Evolutionary conservation across 2,888 invertebrate species (phyloP), one percentile per base, ranked within the genome.

Genomic region (Ametastegia equiseti): DNA sequence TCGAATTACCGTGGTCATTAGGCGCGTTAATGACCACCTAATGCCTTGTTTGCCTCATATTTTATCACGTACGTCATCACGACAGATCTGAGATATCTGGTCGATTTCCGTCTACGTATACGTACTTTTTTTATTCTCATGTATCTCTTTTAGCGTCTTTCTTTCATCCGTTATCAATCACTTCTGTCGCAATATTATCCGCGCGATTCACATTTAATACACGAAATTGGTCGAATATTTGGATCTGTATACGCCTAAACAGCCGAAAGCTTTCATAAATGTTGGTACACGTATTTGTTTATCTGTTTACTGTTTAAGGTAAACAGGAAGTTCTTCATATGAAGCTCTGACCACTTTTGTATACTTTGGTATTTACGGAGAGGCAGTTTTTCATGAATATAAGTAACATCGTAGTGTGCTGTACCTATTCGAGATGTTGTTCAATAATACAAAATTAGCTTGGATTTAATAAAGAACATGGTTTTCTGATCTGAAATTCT

Each of bases 1-100:
- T 71, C 71, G n/a, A 47, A 71, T 71, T 82, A 36, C 47, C 45
- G 19, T 19, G 57, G 42, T 36, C 39, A 42, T 39, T 54, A 30
- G n/a, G 47, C 36, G 42, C 42, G n/a, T 50, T 67, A 36, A 54
- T 67, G 42, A 50, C 65, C 19, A 67, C 39, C 65, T 67, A 19
- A 65, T 36, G 65, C 9, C 65, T 19, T 39, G 11, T 67, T 23
- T 39, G 23, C 39, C n/a, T 67, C 39, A 67, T 67, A 7, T 67
- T 67, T 67, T 23, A 67, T 67, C 19, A 23, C 65, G 19, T 39
- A 23, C 65, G 19, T 39, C 39, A 19, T 39, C 39, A 39, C 39
- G 39, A 36, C 36, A 39, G 39, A 67, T 67, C 65, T 67, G 36
- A 67, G 36, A 67, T 67, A 67, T 19, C 65, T 39, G 39, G 65